Percentiles rank a stretch among this genome's conserved stretches.
These are phyloP conservation scores for Eilema griseolum DNA, from an alignment of 2,888 invertebrate species.

Conservation along the genomic window DNA sequence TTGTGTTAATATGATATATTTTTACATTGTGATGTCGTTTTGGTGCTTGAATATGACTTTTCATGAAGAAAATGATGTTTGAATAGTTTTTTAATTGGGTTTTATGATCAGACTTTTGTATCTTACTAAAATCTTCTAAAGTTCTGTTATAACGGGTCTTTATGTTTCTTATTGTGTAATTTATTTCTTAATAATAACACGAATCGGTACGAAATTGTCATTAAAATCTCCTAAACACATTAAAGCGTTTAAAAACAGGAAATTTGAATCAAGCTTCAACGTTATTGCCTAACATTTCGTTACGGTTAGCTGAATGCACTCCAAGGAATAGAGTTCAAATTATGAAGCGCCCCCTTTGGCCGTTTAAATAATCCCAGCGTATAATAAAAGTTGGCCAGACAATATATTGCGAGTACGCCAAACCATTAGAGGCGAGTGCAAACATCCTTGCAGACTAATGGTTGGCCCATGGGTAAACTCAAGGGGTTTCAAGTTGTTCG, in stretches of 20 bases:
- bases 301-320: slow-evolving; percentile 55
- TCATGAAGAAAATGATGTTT: slow-evolving; percentile 15
- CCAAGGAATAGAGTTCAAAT: slow-evolving; percentile 61
- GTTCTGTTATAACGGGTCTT: neutral
- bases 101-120: slow-evolving; percentile 12
- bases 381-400: slow-evolving; percentile 70
- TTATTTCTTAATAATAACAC: no score
- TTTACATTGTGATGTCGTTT: slow-evolving; percentile 54
- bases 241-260: slow-evolving; percentile 31
- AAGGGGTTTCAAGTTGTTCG: slow-evolving; percentile 19
- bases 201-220: neutral
- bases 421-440: slow-evolving; percentile 64
- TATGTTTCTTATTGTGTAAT: neutral
- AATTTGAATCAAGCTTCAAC: slow-evolving; percentile 57
- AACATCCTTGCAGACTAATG: slow-evolving; percentile 66
- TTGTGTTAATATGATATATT: slow-evolving; percentile 64
- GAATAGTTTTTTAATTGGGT: slow-evolving; percentile 18
- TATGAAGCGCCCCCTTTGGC: slow-evolving; percentile 63
- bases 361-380: slow-evolving; percentile 76
- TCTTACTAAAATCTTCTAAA: neutral
- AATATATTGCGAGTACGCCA: slow-evolving; percentile 71
- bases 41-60: slow-evolving; percentile 30
- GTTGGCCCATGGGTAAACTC: slow-evolving; percentile 54
- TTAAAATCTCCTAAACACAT: slow-evolving; percentile 16
- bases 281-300: slow-evolving; percentile 58